Evolutionary conservation across 2,113 vertebrate species (phyloP), one percentile per base, ranked within the genome.

Genomic region (Paraplagusia blochii): DNA sequence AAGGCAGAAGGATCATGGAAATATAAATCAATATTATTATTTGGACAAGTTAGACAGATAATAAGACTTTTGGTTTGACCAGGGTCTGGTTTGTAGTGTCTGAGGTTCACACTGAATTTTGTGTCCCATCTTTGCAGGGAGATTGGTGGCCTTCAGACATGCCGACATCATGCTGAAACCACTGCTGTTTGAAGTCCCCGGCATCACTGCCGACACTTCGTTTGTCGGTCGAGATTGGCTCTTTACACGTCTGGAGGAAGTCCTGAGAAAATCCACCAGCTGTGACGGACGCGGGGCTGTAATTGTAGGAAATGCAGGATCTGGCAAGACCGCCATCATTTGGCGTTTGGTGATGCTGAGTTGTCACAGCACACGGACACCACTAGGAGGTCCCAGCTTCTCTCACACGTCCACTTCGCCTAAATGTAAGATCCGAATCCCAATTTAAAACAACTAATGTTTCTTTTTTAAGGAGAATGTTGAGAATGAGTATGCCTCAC

Each of bases 101-200:
- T 29, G 22, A 29, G 22, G 22, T 29, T 38, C 47, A 13, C 1
- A 42, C 18, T 53, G 5, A 55, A 18, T 14, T 34, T 44, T 44
- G 45, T 48, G 6, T 29, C 22, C 42, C 3, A 39, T 51, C 58
- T 63, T 15, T 78, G 35, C 80, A 98, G 97, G 89, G 79, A 93
- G 92, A 65, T 88, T 98, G 82, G 87, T 92, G 59, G 91, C 95
- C 16, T 97, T 97, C 75, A 98, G 97, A 79, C 93, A 95, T 54
- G 91, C 91, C 18, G 97, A 98, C 82, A 96, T 98, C 86, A 88
- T 98, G 90, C 89, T 98, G 46, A 99, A 99, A 85, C 97, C 97
- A 0, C 84, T 99, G 39, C 82, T 99, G 68, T 99, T 99, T n/a
- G 97, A 99, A 85, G 95, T 98, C 54, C 97, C 97, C 5, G 96